These are phyloP conservation scores for Calephelis nemesis DNA, from an alignment of 1,140 invertebrate genomes.

Conservation along the genomic window DNA sequence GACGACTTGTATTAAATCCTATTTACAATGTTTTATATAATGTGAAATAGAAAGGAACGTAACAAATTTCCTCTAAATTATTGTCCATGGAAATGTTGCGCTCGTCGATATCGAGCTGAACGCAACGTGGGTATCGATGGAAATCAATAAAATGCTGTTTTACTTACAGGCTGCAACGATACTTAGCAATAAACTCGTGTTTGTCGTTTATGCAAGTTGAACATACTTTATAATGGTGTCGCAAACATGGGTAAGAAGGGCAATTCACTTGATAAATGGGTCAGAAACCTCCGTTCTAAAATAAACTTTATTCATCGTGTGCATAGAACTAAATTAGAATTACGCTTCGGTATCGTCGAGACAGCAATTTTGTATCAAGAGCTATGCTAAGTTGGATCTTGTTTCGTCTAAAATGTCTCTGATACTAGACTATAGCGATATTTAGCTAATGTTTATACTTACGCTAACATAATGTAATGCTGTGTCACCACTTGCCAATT, in stretches of 20 bases:
- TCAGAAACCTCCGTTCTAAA: neutral
- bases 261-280: constrained; percentile 26
- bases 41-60: neutral
- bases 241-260: constrained; percentile 25
- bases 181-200: constrained; percentile 25
- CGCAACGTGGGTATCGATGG: neutral
- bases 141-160: constrained; percentile 10
- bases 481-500: neutral
- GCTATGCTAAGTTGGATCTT: constrained; percentile 16
- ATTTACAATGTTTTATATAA: no score
- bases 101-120: neutral
- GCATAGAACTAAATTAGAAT: neutral
- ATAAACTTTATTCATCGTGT: neutral
- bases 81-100: neutral
- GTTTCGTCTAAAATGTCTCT: constrained; percentile 22
- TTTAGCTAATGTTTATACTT: constrained; percentile 5
- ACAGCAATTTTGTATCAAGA: constrained; percentile 25
- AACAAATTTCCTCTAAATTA: neutral
- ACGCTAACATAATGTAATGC: neutral
- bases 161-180: constrained; percentile 6
- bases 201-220: constrained; percentile 36
- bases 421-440: constrained; percentile 18
- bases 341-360: neutral
- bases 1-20: no score
- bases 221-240: constrained; percentile 32